These are phyloP conservation scores for Temnothorax unifasciatus DNA, from an alignment of 2,888 invertebrate genomes.

Conservation along the genomic window DNA sequence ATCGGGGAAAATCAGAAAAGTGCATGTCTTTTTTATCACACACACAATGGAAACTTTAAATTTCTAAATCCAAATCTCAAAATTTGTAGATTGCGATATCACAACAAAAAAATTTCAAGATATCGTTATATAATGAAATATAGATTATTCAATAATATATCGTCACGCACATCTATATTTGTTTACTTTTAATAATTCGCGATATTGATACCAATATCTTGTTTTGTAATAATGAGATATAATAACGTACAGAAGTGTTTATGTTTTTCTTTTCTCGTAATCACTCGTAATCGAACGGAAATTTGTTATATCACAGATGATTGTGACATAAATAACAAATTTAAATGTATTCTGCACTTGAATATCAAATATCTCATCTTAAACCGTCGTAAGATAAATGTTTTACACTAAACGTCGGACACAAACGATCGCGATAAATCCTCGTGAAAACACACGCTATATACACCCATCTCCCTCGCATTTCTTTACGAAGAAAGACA, in stretches of 20 bases:
- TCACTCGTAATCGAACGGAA: neutral
- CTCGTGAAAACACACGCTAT: neutral
- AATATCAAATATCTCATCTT: neutral
- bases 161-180: neutral
- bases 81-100: neutral
- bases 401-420: neutral
- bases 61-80: neutral
- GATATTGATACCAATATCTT: neutral
- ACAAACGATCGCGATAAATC: neutral
- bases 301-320: constrained; percentile 10
- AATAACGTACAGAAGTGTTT: neutral
- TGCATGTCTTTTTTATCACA: neutral
- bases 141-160: neutral
- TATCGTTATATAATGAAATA: no score
- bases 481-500: constrained; percentile 35
- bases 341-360: neutral
- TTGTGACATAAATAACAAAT: neutral
- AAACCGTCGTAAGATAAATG: neutral
- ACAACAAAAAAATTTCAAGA: neutral
- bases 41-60: neutral
- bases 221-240: constrained; percentile 1
- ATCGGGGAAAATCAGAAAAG: neutral
- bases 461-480: neutral
- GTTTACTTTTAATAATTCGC: neutral
- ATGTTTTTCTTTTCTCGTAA: neutral